Evolutionary conservation across 2,797 vertebrate species (phyloP), one percentile per base, ranked within the genome.

Genomic region (Oreochromis mossambicus): DNA sequence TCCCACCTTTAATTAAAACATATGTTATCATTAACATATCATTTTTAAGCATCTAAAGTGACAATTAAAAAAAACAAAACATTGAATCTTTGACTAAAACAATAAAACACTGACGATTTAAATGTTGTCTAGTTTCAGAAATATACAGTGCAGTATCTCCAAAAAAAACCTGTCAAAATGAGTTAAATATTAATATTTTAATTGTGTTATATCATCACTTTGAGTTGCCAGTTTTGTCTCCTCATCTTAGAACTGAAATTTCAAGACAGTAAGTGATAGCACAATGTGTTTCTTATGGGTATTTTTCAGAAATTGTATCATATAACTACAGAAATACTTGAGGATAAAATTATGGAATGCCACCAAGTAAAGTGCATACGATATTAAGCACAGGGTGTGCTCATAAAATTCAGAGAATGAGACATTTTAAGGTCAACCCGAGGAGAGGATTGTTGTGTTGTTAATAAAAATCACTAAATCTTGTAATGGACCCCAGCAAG

Each of bases 381-480:
- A 63, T 63, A 63, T 38, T 38, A 78, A 87, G 43, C 41, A 73
- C 9, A 55, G 8, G n/a, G 21, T 29, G 43, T 19, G 46, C 6
- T 17, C 10, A 50, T 48, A 73, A 19, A 29, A 73, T 13, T 36
- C 10, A 77, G 32, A 81, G 50, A 80, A 43, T 78, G 73, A 5
- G 8, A 38, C 8, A 38, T 68, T 77, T 55, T 41, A 14, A 68
- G 50, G 43, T 91, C 83, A 83, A 79, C 43, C 46, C 14, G 84
- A 81, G 79, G 55, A 26, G 38, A 43, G 36, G 41, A 11, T 50
- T 29, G 8, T 68, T 70, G 38, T 70, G 58, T 38, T 63, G 58
- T 38, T 34, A 81, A 90, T 79, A 90, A 87, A 88, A 66, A 77
- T 89, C 89, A 82, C 87, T 91, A 91, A 75, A 83, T 79, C 66